These are phyloP conservation scores for Sinelater perroti DNA, from an alignment of 2,888 invertebrate genomes.

Conservation along the genomic window DNA sequence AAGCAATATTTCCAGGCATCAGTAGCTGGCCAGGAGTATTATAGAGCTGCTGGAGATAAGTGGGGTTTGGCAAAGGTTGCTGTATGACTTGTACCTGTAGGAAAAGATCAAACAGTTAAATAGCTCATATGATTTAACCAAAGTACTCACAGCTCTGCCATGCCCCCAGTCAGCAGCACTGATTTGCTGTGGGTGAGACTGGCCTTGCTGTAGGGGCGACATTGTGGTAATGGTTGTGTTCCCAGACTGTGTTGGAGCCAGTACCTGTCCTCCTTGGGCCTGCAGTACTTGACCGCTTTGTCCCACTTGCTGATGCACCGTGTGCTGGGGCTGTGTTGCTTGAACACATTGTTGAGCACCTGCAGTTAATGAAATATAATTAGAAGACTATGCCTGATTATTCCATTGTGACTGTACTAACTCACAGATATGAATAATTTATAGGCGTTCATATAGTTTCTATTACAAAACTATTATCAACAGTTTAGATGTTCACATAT, in stretches of 20 bases:
- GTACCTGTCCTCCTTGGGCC: slow-evolving; percentile 59
- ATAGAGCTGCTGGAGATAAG: slow-evolving; percentile 82
- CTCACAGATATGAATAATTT: neutral
- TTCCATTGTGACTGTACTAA: neutral
- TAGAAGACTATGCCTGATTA: too few relatives aligned
- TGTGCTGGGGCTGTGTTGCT: slow-evolving; percentile 57
- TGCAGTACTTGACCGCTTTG: slow-evolving; percentile 61
- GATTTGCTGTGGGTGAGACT: slow-evolving; percentile 69
- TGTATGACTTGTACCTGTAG: slow-evolving; percentile 80
- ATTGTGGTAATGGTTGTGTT: slow-evolving; percentile 77
- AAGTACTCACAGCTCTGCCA: slow-evolving; percentile 61
- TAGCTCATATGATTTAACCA: too few relatives aligned
- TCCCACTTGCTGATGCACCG: slow-evolving; percentile 63
- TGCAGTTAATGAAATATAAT: too few relatives aligned
- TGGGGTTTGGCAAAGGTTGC: slow-evolving; percentile 78
- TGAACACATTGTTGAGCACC: slow-evolving; percentile 57
- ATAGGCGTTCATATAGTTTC: neutral
- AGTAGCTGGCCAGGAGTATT: slow-evolving; percentile 81
- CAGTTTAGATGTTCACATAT: too few relatives aligned
- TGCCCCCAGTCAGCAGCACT: slow-evolving; percentile 74
- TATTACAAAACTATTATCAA: too few relatives aligned
- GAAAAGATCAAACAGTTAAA: neutral
- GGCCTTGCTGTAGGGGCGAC: slow-evolving; percentile 77
- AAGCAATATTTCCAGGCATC: slow-evolving; percentile 81
- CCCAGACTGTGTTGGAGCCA: slow-evolving; percentile 55